Percentiles rank a stretch among this genome's conserved stretches.
phyloP scores from a whole-genome alignment of 2,888 invertebrate species.

The Sinotaia quadrata region DNA sequence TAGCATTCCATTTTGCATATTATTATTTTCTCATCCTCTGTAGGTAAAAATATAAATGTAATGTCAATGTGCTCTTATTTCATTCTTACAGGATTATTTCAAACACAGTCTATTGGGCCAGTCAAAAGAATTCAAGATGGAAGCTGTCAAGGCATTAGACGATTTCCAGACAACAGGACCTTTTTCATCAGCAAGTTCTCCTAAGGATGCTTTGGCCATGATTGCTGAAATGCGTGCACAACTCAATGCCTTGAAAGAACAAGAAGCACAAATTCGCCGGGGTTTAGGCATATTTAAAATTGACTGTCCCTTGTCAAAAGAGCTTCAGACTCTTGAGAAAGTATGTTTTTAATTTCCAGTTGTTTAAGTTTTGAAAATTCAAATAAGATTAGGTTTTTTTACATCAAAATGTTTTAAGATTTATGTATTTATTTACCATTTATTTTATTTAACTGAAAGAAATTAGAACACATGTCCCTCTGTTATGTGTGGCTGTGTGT shows the following conservation, averaged over 20 bases:
- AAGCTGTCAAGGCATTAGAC: constrained; percentile 79
- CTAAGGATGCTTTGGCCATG: constrained; percentile 65
- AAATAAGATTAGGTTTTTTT: too few relatives aligned
- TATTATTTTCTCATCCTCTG: too few relatives aligned
- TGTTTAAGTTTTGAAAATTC: too few relatives aligned
- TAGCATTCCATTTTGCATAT: too few relatives aligned
- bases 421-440: too few relatives aligned
- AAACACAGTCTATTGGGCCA: constrained; percentile 80
- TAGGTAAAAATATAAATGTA: too few relatives aligned
- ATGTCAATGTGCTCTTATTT: background rate
- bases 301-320: constrained; percentile 78
- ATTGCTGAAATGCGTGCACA: constrained; percentile 62
- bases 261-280: constrained; percentile 77
- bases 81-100: constrained; percentile 69
- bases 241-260: constrained; percentile 75
- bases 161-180: constrained; percentile 80
- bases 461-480: too few relatives aligned
- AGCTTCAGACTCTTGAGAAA: constrained; percentile 69
- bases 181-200: constrained; percentile 59
- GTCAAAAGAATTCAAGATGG: constrained; percentile 81
- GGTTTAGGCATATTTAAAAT: constrained; percentile 85
- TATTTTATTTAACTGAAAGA: too few relatives aligned
- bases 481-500: too few relatives aligned
- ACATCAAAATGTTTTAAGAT: too few relatives aligned
- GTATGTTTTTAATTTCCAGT: too few relatives aligned